Percentiles rank a stretch among this genome's conserved stretches.
phyloP scores from a whole-genome alignment of 2,888 invertebrate genomes.

The Notodonta dromedarius region DNA sequence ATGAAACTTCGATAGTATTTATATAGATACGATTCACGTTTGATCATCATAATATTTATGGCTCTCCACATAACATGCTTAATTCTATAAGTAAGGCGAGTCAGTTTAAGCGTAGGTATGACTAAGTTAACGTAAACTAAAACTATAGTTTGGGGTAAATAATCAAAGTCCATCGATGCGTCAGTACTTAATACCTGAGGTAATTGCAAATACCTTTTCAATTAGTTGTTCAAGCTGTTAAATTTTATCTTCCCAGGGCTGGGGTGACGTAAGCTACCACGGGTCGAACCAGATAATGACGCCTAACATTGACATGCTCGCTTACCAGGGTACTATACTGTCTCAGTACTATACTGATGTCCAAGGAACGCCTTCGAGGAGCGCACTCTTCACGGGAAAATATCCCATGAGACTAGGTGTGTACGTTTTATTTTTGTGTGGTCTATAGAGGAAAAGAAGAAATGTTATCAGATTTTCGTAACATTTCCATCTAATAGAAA shows the following conservation, averaged over 20 bases:
- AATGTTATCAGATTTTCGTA: too few species aligned
- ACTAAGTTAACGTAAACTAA: too few species aligned
- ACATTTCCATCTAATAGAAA: background rate
- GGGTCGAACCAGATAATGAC: slow-evolving; percentile 93
- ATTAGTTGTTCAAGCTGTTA: background rate
- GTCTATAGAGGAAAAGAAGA: too few species aligned
- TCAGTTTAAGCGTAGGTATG: too few species aligned
- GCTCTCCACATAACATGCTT: too few species aligned
- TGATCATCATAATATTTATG: too few species aligned
- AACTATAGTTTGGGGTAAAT: too few species aligned
- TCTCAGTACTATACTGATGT: slow-evolving; percentile 92
- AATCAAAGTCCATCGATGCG: too few species aligned
- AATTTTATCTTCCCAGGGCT: slow-evolving; percentile 85
- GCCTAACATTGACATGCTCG: slow-evolving; percentile 93
- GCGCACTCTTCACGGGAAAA: slow-evolving; percentile 91
- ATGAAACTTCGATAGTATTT: background rate
- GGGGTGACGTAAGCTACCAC: slow-evolving; percentile 94
- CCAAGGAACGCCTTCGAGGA: slow-evolving; percentile 90
- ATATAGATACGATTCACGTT: too few species aligned
- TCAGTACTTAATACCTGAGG: too few species aligned
- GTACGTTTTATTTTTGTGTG: slow-evolving; percentile 11
- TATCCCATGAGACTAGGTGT: slow-evolving; percentile 91
- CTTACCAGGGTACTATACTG: slow-evolving; percentile 91
- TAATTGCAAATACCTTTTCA: too few species aligned
- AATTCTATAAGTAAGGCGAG: too few species aligned